Percentiles rank a stretch among this genome's conserved stretches.
Evolutionary conservation across 2,113 vertebrate genomes (phyloP).

Genomic region (Vulpes ferrilata): DNA sequence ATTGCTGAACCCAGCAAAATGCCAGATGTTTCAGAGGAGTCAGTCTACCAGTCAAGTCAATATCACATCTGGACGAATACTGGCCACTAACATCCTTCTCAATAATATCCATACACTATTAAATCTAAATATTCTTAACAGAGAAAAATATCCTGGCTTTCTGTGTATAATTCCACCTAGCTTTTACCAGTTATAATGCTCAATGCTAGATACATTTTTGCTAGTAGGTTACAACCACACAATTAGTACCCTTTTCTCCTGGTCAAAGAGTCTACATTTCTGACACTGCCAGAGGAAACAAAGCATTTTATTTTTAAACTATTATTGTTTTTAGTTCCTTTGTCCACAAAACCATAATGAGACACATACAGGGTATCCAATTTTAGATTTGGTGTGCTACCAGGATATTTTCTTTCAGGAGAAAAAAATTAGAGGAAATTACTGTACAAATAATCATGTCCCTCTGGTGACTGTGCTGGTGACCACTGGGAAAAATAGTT

Average conservation of each 20-base stretch:
- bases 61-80: not conserved
- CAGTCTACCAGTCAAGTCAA: not conserved
- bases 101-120: not conserved
- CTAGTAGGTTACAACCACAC: not conserved
- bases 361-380: constrained; percentile 50
- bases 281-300: constrained; percentile 62
- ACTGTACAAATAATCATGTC: constrained; percentile 49
- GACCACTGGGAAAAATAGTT: not conserved
- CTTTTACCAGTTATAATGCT: not conserved
- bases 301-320: constrained; percentile 76
- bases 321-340: constrained; percentile 74
- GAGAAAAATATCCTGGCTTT: not conserved
- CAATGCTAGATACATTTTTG: not conserved
- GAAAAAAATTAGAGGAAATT: constrained; percentile 61
- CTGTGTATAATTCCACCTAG: not conserved
- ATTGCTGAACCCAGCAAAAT: constrained; percentile 45
- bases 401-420: constrained; percentile 61
- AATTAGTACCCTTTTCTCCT: not conserved
- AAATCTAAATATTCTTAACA: constrained; percentile 48
- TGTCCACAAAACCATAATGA: constrained; percentile 74
- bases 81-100: constrained; percentile 28
- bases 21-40: constrained; percentile 27
- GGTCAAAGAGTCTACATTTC: constrained; percentile 49
- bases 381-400: constrained; percentile 71
- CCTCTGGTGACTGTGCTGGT: not conserved